Evolutionary conservation across 2,113 vertebrate genomes (phyloP).

Genomic region (Vombatus ursinus): DNA sequence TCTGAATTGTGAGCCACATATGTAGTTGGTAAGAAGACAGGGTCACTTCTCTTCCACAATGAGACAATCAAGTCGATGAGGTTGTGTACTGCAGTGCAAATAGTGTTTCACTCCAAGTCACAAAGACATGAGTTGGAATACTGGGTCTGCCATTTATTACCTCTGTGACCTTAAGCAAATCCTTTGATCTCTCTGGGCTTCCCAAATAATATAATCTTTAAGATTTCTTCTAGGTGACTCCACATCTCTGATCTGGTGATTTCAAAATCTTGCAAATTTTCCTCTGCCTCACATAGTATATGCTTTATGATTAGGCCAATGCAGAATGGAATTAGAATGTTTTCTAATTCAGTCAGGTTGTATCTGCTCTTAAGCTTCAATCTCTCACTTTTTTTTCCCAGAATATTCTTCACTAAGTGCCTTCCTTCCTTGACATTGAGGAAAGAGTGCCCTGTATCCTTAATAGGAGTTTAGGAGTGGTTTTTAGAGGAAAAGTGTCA

Average conservation of each 20-base stretch:
- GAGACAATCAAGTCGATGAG: not conserved
- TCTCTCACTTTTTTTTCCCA: not conserved
- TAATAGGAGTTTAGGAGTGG: too few species aligned
- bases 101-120: not conserved
- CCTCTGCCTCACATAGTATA: not conserved
- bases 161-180: not conserved
- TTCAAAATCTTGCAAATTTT: not conserved
- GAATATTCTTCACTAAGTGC: too few species aligned
- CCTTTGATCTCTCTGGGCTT: not conserved
- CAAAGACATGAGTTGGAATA: not conserved
- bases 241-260: not conserved
- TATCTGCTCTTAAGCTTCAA: too few species aligned
- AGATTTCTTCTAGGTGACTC: not conserved
- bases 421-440: not conserved
- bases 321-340: not conserved
- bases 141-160: not conserved
- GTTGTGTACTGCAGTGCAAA: not conserved
- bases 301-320: not conserved
- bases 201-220: not conserved
- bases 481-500: not conserved
- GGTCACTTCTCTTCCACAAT: not conserved
- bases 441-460: not conserved
- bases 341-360: not conserved
- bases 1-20: too few species aligned
- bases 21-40: not conserved